Percentiles rank a stretch among this genome's conserved stretches.
Evolutionary conservation across 53 echinoderm and acorn worm genomes (phyloP).

Genomic region (Patiria pectinifera): DNA sequence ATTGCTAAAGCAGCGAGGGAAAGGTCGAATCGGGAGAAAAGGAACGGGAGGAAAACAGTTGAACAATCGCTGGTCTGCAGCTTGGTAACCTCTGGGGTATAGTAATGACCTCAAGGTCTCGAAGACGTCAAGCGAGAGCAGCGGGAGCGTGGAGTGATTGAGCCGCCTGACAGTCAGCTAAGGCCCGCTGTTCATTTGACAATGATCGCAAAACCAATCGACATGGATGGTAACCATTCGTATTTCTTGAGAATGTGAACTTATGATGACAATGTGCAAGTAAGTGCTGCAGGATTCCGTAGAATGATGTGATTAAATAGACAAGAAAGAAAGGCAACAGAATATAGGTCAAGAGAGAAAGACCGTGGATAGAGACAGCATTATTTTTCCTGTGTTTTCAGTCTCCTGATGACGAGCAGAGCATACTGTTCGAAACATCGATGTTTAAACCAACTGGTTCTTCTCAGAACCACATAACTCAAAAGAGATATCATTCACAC

Average conservation of each 20-base stretch:
- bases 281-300: neutral
- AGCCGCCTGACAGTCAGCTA: constrained; percentile 22
- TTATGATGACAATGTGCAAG: constrained; percentile 20
- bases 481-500: no score
- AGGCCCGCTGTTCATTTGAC: constrained; percentile 38
- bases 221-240: neutral
- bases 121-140: constrained; percentile 50
- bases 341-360: neutral
- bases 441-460: no score
- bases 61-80: neutral
- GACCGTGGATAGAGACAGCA: neutral
- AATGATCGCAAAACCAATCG: constrained; percentile 52
- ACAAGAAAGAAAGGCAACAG: neutral
- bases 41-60: neutral
- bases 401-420: no score
- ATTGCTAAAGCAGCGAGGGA: neutral
- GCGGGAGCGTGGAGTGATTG: constrained; percentile 43
- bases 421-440: no score
- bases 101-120: constrained; percentile 22
- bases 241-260: neutral
- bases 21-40: neutral
- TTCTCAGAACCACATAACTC: no score
- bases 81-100: neutral
- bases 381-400: neutral
- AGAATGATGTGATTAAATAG: constrained; percentile 16